phyloP scores from a whole-genome alignment of 2,797 vertebrate genomes.

The Premnoplex brunnescens region DNA sequence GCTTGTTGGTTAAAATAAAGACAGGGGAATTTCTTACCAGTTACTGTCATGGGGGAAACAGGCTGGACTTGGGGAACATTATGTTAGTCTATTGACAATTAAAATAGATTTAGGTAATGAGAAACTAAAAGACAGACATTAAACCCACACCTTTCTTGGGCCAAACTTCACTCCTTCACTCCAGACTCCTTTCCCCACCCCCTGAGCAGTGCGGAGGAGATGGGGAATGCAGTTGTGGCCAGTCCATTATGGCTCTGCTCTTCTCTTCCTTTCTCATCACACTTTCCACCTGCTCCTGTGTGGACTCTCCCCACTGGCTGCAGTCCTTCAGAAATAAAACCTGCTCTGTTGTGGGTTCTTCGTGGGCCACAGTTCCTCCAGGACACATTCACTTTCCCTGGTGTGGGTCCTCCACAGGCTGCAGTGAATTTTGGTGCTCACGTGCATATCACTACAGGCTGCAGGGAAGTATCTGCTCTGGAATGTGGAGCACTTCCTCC shows the following conservation, averaged over 20 bases:
- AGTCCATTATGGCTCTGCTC: not conserved
- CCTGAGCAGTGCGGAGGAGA: accelerated
- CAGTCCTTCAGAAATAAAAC: not conserved
- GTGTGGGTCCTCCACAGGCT: not conserved
- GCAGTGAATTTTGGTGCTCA: not conserved
- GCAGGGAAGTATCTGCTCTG: not conserved
- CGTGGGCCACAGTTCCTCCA: accelerated
- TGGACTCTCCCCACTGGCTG: accelerated
- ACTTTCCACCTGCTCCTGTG: accelerated
- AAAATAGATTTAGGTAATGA: not conserved
- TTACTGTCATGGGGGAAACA: not conserved
- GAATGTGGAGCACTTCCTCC: not conserved
- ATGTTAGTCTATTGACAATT: not conserved
- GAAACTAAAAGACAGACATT: not conserved
- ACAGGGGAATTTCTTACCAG: not conserved
- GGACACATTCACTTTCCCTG: not conserved
- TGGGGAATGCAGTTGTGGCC: not conserved
- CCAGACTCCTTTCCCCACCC: not conserved
- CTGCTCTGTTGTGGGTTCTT: not conserved
- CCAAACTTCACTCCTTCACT: not conserved
- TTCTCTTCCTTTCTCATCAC: not conserved
- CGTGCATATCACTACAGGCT: accelerated
- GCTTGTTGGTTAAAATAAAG: not conserved
- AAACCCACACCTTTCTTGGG: not conserved
- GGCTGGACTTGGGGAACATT: not conserved